Conservation (phyloP, 1,140 invertebrate species). For the Episyrphus balteatus region DNA sequence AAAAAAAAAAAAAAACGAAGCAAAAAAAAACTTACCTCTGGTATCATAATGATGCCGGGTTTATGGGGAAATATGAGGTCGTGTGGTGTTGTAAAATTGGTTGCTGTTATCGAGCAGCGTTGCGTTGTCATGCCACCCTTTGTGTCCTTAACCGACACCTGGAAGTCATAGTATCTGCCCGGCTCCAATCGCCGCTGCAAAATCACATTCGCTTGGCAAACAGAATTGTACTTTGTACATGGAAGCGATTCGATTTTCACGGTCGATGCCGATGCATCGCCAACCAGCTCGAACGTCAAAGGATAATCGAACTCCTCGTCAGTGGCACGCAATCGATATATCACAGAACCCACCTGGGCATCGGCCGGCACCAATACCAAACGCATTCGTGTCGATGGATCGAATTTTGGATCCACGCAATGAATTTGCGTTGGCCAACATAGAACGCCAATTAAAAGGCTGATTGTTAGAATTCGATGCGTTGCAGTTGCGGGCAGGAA, state of each 20-base stretch:
- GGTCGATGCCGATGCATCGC: conserved; percentile 53
- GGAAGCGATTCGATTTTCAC: conserved; percentile 66
- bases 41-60: conserved; percentile 64
- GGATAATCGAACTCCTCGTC: conserved; percentile 81
- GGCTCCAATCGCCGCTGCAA: conserved; percentile 59
- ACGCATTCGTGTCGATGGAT: conserved; percentile 66
- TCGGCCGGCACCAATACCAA: conserved; percentile 70
- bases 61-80: conserved; percentile 75
- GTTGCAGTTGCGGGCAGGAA: conserved; percentile 14
- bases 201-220: conserved; percentile 74
- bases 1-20: not conserved
- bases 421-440: conserved; percentile 25
- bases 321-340: conserved; percentile 74
- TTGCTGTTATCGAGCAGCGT: conserved; percentile 69
- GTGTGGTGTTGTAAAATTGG: conserved; percentile 64
- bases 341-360: conserved; percentile 66
- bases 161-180: conserved; percentile 70
- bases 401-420: conserved; percentile 61
- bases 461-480: conserved; percentile 33
- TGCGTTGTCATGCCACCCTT: conserved; percentile 63
- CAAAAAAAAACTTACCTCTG: conserved; percentile 50
- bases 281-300: conserved; percentile 64
- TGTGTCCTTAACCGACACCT: conserved; percentile 63
- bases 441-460: conserved; percentile 31
- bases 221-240: conserved; percentile 69